Evolutionary conservation across 92 coral and sea anemone genomes (phyloP), one percentile per base, ranked within the genome.

Genomic region (Galaxea fascicularis): DNA sequence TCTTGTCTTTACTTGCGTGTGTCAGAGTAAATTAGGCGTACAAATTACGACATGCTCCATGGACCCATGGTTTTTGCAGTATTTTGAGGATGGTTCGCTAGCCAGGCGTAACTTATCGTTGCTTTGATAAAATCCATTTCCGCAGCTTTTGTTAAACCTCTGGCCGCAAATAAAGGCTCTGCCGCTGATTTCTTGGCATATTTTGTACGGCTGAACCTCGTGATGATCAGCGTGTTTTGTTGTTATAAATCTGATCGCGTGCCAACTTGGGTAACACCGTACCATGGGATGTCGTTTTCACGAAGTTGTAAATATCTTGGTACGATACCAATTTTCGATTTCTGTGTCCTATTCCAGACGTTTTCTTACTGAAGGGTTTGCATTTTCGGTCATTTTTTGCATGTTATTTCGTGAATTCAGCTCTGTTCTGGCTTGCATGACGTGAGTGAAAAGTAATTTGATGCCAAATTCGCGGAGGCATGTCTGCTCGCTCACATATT

Each of bases 1-100:
- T 51, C 52, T 66, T 20, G 35, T 18, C 72, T 30, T 79, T 51
- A 51, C 65, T 14, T 29, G 16, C 24, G 29, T 21, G 69, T 26
- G 44, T 82, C 18, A 71, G 29, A 39, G 78, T 58, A 82, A 82
- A 82, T 82, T 82, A 71, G 27, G 78, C 70, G 86, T 79, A 65
- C 52, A 59, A 20, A 71, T 82, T 69, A 71, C 28, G 73, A 59
- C 53, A 82, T 71, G 86, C 70, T 70, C 20, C 78, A 71, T n/a
- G 17, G 86, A 58, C 14, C 46, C 56, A 39, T 7, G 15, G 25
- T 10, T 15, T 24, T 80, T 31, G 69, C 39, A 45, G 15, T 39
- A 14, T 51, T 69, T 69, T 29, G 51, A 39, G 54, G 10, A 56
- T 22, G 63, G 31, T 69, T 71, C 54, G 57, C 66, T 41, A 54